Evolutionary conservation across 2,888 invertebrate species (phyloP).

Genomic region (Melieria crassipennis): DNA sequence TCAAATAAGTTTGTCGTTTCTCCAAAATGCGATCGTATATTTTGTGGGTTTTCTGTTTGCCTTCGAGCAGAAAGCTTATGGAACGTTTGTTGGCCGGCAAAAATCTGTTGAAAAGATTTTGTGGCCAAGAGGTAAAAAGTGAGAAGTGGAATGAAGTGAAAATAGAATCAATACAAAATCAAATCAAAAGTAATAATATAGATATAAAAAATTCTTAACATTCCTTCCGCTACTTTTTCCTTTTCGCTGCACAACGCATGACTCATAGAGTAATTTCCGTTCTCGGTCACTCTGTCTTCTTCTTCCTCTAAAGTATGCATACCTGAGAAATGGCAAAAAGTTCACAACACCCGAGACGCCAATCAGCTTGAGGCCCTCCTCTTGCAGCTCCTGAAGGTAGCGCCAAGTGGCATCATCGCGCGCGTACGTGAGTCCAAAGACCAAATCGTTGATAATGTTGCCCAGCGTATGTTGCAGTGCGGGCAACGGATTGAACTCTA

Average conservation of each 20-base stretch:
- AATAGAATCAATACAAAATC: no score
- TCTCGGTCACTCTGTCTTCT: no score
- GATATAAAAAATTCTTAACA: no score
- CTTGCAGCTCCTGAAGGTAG: slow-evolving; percentile 80
- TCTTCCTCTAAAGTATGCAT: slow-evolving; percentile 25
- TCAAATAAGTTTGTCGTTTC: slow-evolving; percentile 46
- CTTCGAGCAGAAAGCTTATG: slow-evolving; percentile 74
- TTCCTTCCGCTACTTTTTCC: no score
- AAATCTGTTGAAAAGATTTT: slow-evolving; percentile 47
- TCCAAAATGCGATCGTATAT: slow-evolving; percentile 76
- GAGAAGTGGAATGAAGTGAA: no score
- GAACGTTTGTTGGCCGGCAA: slow-evolving; percentile 71
- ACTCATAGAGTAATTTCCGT: no score
- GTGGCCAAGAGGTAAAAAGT: background rate
- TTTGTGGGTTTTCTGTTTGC: slow-evolving; percentile 77
- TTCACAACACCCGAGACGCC: slow-evolving; percentile 85
- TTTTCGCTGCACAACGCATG: no score
- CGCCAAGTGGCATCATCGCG: slow-evolving; percentile 79
- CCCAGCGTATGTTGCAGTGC: slow-evolving; percentile 74
- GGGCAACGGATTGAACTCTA: slow-evolving; percentile 60
- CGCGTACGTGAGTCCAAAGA: slow-evolving; percentile 79
- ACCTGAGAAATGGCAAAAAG: slow-evolving; percentile 85
- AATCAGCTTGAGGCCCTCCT: slow-evolving; percentile 84
- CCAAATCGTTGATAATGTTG: slow-evolving; percentile 78
- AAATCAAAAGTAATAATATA: no score